These are phyloP conservation scores for Molossus alvarezi DNA, from an alignment of 2,797 vertebrate species.

Conservation along the genomic window DNA sequence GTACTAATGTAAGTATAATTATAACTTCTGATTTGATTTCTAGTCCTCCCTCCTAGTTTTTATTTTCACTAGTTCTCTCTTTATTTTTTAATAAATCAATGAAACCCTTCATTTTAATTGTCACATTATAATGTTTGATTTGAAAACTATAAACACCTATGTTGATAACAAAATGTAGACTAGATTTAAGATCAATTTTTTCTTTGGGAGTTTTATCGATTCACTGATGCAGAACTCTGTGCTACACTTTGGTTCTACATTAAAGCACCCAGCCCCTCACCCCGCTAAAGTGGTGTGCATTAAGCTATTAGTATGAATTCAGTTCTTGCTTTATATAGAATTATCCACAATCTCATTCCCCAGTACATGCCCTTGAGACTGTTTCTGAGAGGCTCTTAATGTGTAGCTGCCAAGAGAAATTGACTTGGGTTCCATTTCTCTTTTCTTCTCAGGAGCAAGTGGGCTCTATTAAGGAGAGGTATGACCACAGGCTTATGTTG, in stretches of 20 bases:
- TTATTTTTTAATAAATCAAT: constrained; percentile 5
- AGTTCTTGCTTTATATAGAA: constrained; percentile 39
- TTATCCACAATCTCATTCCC: not conserved
- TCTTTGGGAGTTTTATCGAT: not conserved
- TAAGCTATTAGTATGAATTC: constrained; percentile 45
- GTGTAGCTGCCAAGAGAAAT: constrained; percentile 61
- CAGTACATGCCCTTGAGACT: constrained; percentile 40
- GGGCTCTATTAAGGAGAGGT: constrained; percentile 98
- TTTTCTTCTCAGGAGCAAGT: constrained; percentile 95
- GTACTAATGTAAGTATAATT: constrained; percentile 49
- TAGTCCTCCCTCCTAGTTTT: constrained; percentile 29
- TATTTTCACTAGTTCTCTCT: constrained; percentile 7
- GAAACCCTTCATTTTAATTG: constrained; percentile 61
- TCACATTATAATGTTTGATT: constrained; percentile 64
- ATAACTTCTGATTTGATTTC: constrained; percentile 66
- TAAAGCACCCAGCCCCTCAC: not conserved
- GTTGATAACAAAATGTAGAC: constrained; percentile 39
- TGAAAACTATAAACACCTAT: constrained; percentile 18
- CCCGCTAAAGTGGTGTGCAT: not conserved
- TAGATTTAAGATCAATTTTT: constrained; percentile 43
- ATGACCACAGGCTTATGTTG: constrained; percentile 98
- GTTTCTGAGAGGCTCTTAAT: not conserved
- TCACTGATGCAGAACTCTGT: not conserved
- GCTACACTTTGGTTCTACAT: constrained; percentile 15
- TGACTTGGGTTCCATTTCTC: constrained; percentile 74